Conservation (phyloP, 2,797 vertebrate species). For the Adrianichthys oophorus region DNA sequence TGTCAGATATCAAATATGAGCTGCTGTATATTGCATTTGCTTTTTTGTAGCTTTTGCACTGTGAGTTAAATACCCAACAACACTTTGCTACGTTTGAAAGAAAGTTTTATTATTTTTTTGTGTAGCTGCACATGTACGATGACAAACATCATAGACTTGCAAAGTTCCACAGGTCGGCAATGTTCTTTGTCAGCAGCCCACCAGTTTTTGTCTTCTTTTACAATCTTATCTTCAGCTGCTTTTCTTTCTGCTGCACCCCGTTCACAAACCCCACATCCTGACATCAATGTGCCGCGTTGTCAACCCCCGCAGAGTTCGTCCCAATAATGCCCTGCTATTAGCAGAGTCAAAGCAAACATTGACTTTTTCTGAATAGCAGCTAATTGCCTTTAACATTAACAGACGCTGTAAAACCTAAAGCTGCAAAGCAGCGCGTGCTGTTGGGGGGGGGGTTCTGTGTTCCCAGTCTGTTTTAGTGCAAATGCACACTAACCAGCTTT, state of each 20-base stretch:
- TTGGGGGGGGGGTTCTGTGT: neutral
- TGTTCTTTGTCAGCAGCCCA: neutral
- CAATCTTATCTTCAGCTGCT: conserved; percentile 33
- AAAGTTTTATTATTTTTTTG: too few species aligned
- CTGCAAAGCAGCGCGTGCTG: conserved; percentile 5
- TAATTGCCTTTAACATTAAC: conserved; percentile 63
- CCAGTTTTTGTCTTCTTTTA: conserved; percentile 9
- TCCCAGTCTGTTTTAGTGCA: neutral
- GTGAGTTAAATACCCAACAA: too few species aligned
- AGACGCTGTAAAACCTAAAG: conserved; percentile 52
- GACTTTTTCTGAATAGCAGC: conserved; percentile 68
- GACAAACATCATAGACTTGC: too few species aligned
- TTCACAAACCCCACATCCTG: conserved; percentile 37
- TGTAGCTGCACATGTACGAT: too few species aligned
- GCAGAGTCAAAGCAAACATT: conserved; percentile 68
- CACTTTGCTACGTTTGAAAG: too few species aligned
- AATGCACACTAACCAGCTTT: conserved; percentile 4
- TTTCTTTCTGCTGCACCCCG: conserved; percentile 16
- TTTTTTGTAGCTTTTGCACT: too few species aligned
- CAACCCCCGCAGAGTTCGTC: conserved; percentile 47
- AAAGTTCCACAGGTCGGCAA: too few species aligned
- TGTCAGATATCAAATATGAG: too few species aligned
- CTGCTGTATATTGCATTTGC: too few species aligned
- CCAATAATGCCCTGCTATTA: conserved; percentile 57
- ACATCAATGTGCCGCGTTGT: conserved; percentile 20